These are phyloP conservation scores for Minunthozetes semirufus DNA, from an alignment of 2,888 invertebrate species.

Conservation along the genomic window DNA sequence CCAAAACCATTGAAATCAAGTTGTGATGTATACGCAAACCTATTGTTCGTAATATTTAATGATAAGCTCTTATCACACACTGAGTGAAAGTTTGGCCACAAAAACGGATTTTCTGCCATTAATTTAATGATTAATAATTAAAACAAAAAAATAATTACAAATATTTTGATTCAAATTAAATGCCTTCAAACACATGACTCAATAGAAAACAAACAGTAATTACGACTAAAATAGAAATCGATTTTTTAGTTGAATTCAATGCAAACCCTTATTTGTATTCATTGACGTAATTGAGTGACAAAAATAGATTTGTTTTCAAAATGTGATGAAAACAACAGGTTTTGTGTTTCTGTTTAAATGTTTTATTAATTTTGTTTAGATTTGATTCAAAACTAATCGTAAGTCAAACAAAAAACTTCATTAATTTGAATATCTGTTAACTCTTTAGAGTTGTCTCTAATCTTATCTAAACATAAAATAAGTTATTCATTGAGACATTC, in stretches of 20 bases:
- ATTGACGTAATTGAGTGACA: too few species aligned
- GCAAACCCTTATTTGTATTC: background rate
- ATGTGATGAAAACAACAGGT: background rate
- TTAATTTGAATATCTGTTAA: too few species aligned
- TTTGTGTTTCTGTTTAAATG: background rate
- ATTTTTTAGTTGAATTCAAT: background rate
- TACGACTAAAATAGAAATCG: background rate
- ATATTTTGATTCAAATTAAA: background rate
- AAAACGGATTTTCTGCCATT: background rate
- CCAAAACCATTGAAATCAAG: background rate
- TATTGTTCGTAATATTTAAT: background rate
- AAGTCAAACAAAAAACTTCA: too few species aligned
- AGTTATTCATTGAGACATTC: too few species aligned
- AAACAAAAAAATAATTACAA: background rate
- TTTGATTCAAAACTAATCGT: background rate
- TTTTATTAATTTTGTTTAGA: background rate
- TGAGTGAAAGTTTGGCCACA: slow-evolving; percentile 5
- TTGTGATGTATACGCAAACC: background rate
- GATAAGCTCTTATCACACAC: background rate
- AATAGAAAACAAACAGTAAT: background rate
- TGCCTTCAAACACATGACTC: background rate
- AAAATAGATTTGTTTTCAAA: background rate
- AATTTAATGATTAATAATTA: background rate
- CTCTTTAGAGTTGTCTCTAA: too few species aligned
- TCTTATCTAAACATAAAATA: too few species aligned